Evolutionary conservation across 1,140 invertebrate genomes (phyloP).

Genomic region (Brachionus asplanchnoidis): DNA sequence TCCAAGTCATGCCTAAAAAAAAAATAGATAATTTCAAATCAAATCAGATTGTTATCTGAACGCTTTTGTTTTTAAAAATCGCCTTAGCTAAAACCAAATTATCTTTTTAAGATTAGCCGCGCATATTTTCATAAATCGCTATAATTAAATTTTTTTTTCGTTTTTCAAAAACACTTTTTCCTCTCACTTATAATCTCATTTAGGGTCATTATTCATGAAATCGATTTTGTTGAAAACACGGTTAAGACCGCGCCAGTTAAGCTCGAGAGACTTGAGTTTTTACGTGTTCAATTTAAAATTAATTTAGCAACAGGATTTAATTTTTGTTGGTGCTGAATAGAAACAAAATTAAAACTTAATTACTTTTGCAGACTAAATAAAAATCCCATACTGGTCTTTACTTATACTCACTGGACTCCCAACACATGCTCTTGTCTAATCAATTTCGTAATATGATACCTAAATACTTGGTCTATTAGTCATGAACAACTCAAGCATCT

Average conservation of each 20-base stretch:
- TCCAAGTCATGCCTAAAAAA: not conserved
- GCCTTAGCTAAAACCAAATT: not conserved
- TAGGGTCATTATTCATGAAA: not conserved
- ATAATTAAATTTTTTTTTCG: not conserved
- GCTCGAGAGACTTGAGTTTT: not conserved
- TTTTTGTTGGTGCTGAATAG: not conserved
- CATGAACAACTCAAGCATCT: not conserved
- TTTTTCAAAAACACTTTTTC: not conserved
- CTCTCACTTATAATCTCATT: not conserved
- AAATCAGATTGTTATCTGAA: slow-evolving; percentile 10
- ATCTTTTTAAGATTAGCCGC: not conserved
- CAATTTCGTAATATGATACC: not conserved
- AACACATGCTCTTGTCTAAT: not conserved
- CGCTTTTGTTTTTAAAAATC: not conserved
- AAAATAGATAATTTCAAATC: not conserved
- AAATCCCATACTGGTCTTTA: slow-evolving; percentile 1
- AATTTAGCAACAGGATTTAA: slow-evolving; percentile 2
- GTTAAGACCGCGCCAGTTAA: not conserved
- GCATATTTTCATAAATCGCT: not conserved
- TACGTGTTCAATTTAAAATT: slow-evolving; percentile 25
- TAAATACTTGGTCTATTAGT: not conserved
- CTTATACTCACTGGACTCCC: not conserved
- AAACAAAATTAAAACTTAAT: slow-evolving; percentile 20
- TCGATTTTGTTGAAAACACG: not conserved
- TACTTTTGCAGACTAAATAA: slow-evolving; percentile 27